Conservation (phyloP, 2,797 vertebrate species). For the Hoplostethus mediterraneus region DNA sequence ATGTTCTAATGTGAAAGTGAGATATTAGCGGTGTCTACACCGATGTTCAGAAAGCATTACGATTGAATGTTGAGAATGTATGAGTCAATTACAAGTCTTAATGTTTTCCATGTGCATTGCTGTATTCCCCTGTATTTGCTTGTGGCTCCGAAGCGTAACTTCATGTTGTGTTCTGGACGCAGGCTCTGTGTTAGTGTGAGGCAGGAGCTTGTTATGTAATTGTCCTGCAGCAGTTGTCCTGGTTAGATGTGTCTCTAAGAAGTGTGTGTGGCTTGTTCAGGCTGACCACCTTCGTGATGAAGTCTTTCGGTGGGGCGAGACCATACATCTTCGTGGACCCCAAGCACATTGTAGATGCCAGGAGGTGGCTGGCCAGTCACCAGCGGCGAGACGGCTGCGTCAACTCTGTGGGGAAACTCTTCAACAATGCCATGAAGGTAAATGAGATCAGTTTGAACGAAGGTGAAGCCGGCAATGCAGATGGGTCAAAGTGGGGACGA, state of each 20-base stretch:
- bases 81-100: too few relatives aligned
- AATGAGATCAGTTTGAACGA: conserved; percentile 73
- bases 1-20: too few relatives aligned
- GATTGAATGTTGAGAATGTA: too few relatives aligned
- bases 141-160: neutral
- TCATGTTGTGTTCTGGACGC: neutral
- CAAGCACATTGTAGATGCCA: conserved; percentile 79
- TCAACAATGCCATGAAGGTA: conserved; percentile 88
- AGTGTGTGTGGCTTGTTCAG: conserved; percentile 62
- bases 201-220: conserved; percentile 37
- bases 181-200: conserved; percentile 1
- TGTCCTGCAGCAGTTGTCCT: conserved; percentile 14
- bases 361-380: conserved; percentile 79
- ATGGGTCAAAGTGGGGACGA: neutral
- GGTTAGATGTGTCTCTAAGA: neutral
- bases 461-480: conserved; percentile 70
- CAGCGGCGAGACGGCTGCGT: conserved; percentile 85
- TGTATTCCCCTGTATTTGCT: too few relatives aligned
- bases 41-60: too few relatives aligned
- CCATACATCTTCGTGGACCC: conserved; percentile 85
- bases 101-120: too few relatives aligned
- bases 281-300: conserved; percentile 92
- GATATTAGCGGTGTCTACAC: too few relatives aligned
- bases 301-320: conserved; percentile 86
- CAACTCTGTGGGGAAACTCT: conserved; percentile 85